A percentile compares a stretch with the other conserved stretches of the same genome.
These are phyloP conservation scores for Macrotis lagotis DNA, from an alignment of 2,113 vertebrate genomes.

Conservation along the genomic window DNA sequence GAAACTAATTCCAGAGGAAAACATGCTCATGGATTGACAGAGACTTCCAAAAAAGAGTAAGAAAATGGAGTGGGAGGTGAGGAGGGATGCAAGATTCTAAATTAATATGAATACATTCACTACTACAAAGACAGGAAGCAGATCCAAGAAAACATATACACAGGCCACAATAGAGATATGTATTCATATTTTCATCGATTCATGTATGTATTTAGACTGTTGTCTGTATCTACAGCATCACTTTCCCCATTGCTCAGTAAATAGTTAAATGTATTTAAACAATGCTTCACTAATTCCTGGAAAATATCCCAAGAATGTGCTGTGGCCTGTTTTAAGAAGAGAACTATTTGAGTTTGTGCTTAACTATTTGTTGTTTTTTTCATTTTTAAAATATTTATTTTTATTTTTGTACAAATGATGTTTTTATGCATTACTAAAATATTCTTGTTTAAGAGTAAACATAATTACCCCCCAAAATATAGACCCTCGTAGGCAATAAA, in stretches of 20 bases:
- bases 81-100: not conserved
- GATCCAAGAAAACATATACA: not conserved
- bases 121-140: not conserved
- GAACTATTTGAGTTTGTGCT: not conserved
- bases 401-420: no score
- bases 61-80: not conserved
- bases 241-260: not conserved
- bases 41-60: not conserved
- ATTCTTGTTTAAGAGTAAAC: no score
- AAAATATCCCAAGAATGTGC: not conserved
- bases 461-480: no score
- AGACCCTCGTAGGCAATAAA: no score
- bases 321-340: not conserved
- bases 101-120: not conserved
- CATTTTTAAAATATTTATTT: no score
- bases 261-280: not conserved
- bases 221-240: not conserved
- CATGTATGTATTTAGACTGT: not conserved
- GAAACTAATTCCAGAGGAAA: constrained; percentile 22
- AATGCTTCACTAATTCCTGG: not conserved
- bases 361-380: no score
- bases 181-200: not conserved
- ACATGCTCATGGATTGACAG: not conserved
- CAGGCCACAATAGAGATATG: not conserved
- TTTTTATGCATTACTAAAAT: no score